Base-by-base conservation (phyloP, 2,888 invertebrate species). In the Tachina grossa region DNA sequence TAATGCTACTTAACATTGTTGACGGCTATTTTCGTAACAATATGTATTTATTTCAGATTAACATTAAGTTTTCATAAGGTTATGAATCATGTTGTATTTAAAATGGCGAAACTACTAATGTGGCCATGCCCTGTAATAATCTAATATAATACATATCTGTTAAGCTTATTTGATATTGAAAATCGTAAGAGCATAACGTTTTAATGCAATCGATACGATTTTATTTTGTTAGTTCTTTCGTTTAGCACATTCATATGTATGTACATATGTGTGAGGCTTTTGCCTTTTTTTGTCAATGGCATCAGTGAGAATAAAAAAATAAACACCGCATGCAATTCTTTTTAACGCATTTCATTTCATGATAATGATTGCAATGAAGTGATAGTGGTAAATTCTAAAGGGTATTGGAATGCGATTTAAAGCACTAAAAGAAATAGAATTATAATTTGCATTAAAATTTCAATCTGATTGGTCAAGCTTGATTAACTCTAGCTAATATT, bases 131-230 rank as follows among this genome's bases (percentile, higher is more conserved):
- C 61, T 78, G 61, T 71, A 71, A 53, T 14, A 77, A 49, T 61
- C 61, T 19, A 69, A 77, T 49, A 31, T 55, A 57, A 68, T 65
- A 43, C 19, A 68, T n/a, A n/a, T n/a, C n/a, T 49, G 59, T 59
- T 68, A 69, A 69, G 78, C 61, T 69, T 69, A 61, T 69, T 69
- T 69, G 43, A 61, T 69, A 61, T 78, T 49, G 66, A 66, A 57
- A 72, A 53, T 61, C 39, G 65, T 77, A 71, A 49, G 19, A 22
- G 41, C 71, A 13, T 51, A 59, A 83, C 55, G 22, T 76, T 61
- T 59, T 57, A 83, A 78, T 83, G 71, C 77, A 83, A 77, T 83
- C 51, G 66, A 83, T 78, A 83, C 22, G 65, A 39, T 43, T 68
- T 83, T 74, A 22, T 74, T 51, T 53, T 61, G 13, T 39, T 45